phyloP scores from a whole-genome alignment of 92 coral and sea anemone genomes.

The Hydrozoanthus gracilis region DNA sequence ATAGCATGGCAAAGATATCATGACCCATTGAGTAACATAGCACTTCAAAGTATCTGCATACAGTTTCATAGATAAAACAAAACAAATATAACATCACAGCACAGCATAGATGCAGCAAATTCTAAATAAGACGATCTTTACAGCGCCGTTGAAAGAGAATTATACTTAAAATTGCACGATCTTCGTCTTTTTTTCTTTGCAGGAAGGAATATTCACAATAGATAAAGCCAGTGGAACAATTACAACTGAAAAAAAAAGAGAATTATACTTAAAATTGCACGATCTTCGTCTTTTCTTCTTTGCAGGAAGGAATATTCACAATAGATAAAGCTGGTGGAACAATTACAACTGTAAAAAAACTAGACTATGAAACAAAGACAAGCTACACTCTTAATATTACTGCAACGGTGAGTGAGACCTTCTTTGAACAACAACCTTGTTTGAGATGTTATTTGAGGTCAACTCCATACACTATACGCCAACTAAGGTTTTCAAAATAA shows the following conservation, averaged over 20 bases:
- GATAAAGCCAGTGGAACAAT: neutral
- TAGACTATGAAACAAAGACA: conserved; percentile 14
- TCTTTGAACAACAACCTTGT: neutral
- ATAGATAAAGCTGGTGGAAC: neutral
- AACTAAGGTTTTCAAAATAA: too few relatives aligned
- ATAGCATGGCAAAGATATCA: too few relatives aligned
- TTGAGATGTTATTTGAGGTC: too few relatives aligned
- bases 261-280: neutral
- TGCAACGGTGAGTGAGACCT: conserved; percentile 24
- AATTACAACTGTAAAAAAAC: neutral
- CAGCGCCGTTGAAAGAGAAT: too few relatives aligned
- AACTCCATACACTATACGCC: too few relatives aligned
- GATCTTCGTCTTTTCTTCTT: neutral
- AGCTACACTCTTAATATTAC: conserved; percentile 36
- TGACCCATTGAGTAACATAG: too few relatives aligned
- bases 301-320: conserved; percentile 3
- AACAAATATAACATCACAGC: too few relatives aligned
- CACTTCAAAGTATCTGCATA: too few relatives aligned
- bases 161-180: neutral
- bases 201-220: conserved; percentile 4
- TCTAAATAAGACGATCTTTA: too few relatives aligned
- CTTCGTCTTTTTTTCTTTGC: neutral
- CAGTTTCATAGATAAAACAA: too few relatives aligned
- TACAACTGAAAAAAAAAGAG: too few relatives aligned
- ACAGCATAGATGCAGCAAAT: too few relatives aligned